A percentile compares a stretch with the other conserved stretches of the same genome.
These are phyloP conservation scores for Plusia festucae DNA, from an alignment of 2,888 invertebrate species.

Conservation along the genomic window DNA sequence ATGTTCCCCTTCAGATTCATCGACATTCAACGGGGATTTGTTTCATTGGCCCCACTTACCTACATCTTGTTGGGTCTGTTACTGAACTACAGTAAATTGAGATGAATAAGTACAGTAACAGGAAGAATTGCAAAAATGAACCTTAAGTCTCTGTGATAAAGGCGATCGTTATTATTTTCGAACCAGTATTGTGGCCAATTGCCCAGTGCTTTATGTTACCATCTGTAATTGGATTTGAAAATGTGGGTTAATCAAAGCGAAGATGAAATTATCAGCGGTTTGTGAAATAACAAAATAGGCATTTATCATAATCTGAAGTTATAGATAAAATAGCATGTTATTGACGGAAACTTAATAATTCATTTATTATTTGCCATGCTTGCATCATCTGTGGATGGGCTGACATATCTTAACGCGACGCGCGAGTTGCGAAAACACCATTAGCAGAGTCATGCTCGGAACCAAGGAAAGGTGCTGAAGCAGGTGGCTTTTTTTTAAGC, in stretches of 20 bases:
- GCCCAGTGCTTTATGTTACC: conserved; percentile 48
- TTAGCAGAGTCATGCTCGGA: no score
- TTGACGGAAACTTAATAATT: no score
- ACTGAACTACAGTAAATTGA: conserved; percentile 25
- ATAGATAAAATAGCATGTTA: no score
- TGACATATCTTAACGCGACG: no score
- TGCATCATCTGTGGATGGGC: no score
- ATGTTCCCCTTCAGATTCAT: conserved; percentile 18
- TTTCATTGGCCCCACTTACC: conserved; percentile 12
- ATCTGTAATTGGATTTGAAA: conserved; percentile 31
- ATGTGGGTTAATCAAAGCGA: conserved; percentile 19
- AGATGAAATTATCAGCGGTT: not conserved
- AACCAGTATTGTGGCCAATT: conserved; percentile 33
- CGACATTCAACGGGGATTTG: conserved; percentile 15
- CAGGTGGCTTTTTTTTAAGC: no score
- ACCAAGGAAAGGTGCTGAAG: no score
- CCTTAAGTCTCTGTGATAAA: not conserved
- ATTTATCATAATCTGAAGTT: not conserved
- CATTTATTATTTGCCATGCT: no score
- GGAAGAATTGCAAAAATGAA: not conserved
- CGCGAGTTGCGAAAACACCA: no score
- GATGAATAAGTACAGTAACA: conserved; percentile 10
- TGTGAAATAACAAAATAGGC: not conserved
- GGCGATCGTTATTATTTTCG: not conserved
- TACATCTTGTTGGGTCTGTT: conserved; percentile 33